Conservation (phyloP, 1,140 invertebrate genomes). For the Euwallacea similis region DNA sequence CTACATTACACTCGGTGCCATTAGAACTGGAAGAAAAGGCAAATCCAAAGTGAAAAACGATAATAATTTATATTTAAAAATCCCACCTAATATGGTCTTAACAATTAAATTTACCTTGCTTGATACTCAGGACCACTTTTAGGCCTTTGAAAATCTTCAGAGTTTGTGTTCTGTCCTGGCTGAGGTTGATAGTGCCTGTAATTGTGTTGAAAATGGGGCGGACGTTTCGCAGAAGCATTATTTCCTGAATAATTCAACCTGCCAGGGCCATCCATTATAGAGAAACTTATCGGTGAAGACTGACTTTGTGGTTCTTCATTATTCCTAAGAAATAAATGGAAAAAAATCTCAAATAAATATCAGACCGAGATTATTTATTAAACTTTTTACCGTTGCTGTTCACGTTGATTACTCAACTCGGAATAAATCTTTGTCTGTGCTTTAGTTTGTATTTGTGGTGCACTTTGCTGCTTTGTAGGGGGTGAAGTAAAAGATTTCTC, state of each 20-base stretch:
- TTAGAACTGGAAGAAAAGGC: constrained; percentile 41
- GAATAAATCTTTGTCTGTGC: constrained; percentile 71
- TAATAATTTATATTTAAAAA: not conserved
- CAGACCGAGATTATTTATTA: not conserved
- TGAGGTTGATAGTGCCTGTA: constrained; percentile 52
- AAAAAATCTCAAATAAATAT: not conserved
- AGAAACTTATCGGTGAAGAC: constrained; percentile 74
- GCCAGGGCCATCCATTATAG: constrained; percentile 69
- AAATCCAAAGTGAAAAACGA: not conserved
- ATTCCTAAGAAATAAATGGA: constrained; percentile 46
- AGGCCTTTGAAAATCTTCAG: constrained; percentile 67
- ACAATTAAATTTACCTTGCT: constrained; percentile 18
- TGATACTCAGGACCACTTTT: constrained; percentile 60
- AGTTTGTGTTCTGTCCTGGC: constrained; percentile 63
- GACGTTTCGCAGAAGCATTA: constrained; percentile 54
- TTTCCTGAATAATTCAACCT: constrained; percentile 62
- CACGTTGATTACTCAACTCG: constrained; percentile 58
- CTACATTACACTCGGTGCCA: constrained; percentile 64
- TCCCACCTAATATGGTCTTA: not conserved
- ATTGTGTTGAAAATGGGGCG: constrained; percentile 48
- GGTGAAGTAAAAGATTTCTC: constrained; percentile 55
- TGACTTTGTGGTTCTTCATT: constrained; percentile 60
- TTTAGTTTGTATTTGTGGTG: constrained; percentile 65
- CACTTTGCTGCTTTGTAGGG: constrained; percentile 56
- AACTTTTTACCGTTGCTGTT: constrained; percentile 56